Base-by-base conservation (phyloP, 2,113 vertebrate genomes). In the Myodes glareolus region DNA sequence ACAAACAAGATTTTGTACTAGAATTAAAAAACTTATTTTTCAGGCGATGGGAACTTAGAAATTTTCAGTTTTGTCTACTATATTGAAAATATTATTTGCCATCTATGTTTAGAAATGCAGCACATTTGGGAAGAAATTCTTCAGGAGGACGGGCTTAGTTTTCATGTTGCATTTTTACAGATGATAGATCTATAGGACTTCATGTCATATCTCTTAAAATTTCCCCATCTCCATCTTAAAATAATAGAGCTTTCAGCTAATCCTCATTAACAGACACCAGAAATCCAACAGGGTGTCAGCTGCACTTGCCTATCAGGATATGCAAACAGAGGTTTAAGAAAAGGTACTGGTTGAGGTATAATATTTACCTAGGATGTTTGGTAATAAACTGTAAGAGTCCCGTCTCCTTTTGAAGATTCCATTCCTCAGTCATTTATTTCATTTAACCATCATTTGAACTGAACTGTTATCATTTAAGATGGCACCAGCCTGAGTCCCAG, bases 1-100 rank as follows among this genome's bases (percentile, higher is more conserved):
- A 80, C 10, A 55, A 82, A 55, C 72, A 93, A 84, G 17, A 6
- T 92, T 89, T 94, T 87, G 9, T 55, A 80, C 77, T 14, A 88
- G 25, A 97, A 91, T 84, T 95, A 90, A 0, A 77, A 86, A 67
- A 23, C 47, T 58, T 14, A 58, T 67, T 88, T 97, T 85, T 50
- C 92, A 92, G 81, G 36, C 21, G 25, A 61, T 58, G 14, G 33
- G 50, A 91, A 33, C 2, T 63, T 68, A 73, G 4, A 94, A 61
- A 88, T 47, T 86, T 47, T 23, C 5, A 36, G 5, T 58, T 50
- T 75, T 88, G n/a, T 50, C 76, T 84, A 42, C 7, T 16, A 33
- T 78, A 45, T 70, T 1, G 58, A 58, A 75, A 89, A 94, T 36
- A 78, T 70, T 10, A 47, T 47, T 29, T 1, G 19, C 13, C 61